Evolutionary conservation across 2,113 vertebrate species (phyloP).

Genomic region (Lepidothrix coronata): DNA sequence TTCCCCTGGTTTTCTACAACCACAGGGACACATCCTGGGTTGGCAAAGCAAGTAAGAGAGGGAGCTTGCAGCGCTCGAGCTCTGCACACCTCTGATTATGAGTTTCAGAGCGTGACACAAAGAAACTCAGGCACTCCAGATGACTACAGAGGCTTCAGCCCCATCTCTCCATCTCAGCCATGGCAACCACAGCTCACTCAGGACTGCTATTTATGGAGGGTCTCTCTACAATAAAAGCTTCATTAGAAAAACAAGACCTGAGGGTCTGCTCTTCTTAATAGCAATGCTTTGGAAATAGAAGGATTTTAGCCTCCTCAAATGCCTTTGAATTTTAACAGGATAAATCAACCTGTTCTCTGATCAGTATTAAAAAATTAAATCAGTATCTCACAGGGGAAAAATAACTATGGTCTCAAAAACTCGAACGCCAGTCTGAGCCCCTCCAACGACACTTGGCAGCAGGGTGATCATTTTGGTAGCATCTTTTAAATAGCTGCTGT

Average conservation of each 20-base stretch:
- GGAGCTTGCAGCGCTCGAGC: neutral
- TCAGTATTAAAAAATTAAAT: neutral
- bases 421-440: neutral
- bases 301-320: neutral
- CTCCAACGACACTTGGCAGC: neutral
- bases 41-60: neutral
- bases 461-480: neutral
- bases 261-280: neutral
- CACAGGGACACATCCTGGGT: rapidly evolving
- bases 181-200: neutral
- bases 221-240: neutral
- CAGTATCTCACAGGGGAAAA: neutral
- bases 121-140: neutral
- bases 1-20: neutral
- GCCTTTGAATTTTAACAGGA: neutral
- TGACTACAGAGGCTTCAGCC: neutral
- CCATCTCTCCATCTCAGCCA: neutral
- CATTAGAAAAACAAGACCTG: neutral
- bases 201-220: neutral
- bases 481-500: neutral
- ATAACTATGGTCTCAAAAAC: neutral
- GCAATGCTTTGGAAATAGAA: neutral
- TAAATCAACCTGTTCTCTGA: neutral
- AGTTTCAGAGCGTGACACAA: neutral
- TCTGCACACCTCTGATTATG: neutral